Percentiles rank a stretch among this genome's conserved stretches.
These are phyloP conservation scores for Tetanocera ferruginea DNA, from an alignment of 2,888 invertebrate species.

Conservation along the genomic window DNA sequence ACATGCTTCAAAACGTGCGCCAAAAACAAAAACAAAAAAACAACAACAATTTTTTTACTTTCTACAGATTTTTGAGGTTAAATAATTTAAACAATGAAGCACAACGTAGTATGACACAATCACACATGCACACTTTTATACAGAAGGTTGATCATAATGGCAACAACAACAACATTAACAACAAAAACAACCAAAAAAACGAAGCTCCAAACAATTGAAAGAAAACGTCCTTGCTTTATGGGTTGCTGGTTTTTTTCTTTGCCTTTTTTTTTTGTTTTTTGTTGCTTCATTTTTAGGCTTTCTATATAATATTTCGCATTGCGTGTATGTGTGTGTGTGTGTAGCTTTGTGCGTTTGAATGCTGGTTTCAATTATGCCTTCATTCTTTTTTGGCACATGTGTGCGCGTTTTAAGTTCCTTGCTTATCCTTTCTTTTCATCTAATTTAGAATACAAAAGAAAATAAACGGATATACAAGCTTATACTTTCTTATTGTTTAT, in stretches of 20 bases:
- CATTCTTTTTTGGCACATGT: too few species aligned
- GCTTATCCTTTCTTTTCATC: background rate
- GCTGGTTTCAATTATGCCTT: background rate
- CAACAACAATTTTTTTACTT: too few species aligned
- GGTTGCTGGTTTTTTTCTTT: background rate
- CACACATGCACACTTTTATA: conserved; percentile 1
- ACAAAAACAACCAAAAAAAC: background rate
- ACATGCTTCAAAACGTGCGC: background rate
- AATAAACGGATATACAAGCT: background rate
- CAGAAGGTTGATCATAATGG: background rate
- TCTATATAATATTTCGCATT: background rate
- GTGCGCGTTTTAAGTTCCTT: background rate
- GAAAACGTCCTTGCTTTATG: background rate
- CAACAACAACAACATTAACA: background rate
- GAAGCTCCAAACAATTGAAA: background rate
- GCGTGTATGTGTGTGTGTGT: background rate
- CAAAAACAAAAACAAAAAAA: background rate
- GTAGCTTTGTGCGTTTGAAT: background rate
- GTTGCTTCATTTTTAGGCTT: background rate
- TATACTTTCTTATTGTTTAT: background rate
- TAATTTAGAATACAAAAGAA: background rate
- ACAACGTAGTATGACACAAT: background rate
- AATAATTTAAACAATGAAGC: conserved; percentile 25
- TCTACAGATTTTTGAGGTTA: conserved; percentile 20
- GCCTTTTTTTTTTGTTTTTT: background rate